Base-by-base conservation (phyloP, 2,888 invertebrate genomes). In the Gandaritis pyraliata region DNA sequence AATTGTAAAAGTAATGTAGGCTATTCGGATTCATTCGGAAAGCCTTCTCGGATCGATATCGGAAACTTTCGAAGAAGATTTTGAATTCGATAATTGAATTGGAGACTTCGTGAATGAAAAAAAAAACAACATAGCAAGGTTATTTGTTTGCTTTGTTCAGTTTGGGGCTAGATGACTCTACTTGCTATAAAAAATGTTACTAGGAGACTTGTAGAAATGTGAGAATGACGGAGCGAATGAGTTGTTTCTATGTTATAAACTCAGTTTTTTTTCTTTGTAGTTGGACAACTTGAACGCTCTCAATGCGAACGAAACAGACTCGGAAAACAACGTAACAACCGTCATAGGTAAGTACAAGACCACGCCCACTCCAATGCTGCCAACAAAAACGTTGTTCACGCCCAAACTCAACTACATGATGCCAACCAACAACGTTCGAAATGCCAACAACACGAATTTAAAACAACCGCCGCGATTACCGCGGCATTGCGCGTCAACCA, bases 341-440 rank as follows among this genome's bases (percentile, higher is more conserved):
- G 91, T 92, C 13, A 90, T 92, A 63, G 89, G 90, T 64, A 91
- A 90, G 64, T 91, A 92, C 78, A 91, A 87, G 62, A 90, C 88
- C 12, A 88, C 90, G 1, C 82, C 92, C 30, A 83, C 88, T 0
- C 87, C 90, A 5, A 88, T 89, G 87, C 66, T 89, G 66, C 90
- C 91, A 23, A 84, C 87, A 0, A 90, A 89, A 65, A 85, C 87
- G 0, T 77, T 87, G 1, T 89, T 90, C 81, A 78, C 87, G 11
- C 86, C 90, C 36, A 92, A 90, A 78, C 71, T 85, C 71, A 88
- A 85, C 82, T 92, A 92, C 77, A 91, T 92, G 90, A 66, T 88
- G 75, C 92, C 92, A 0, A 92, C 92, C 0, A 89, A 88, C 76
- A 92, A 88, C 73, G 77, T 91, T 3, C 72, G 90, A 0, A 92